Base-by-base conservation (phyloP, 2,888 invertebrate species). In the Pollenia angustigena region DNA sequence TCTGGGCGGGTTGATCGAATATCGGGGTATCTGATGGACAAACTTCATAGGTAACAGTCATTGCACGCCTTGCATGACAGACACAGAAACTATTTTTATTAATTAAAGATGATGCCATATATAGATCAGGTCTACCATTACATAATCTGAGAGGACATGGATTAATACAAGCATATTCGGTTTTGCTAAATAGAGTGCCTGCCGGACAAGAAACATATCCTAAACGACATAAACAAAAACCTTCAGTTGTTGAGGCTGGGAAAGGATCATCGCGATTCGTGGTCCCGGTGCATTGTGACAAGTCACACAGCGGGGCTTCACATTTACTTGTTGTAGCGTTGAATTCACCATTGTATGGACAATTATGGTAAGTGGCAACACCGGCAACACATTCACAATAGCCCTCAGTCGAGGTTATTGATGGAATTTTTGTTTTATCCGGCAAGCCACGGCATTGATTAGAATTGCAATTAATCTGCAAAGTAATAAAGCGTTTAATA, bases 201-300 rank as follows among this genome's bases (percentile, higher is more conserved):
- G 0, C 18, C 7, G 54, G 83, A 54, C 91, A 91, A 1, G 78
- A 7, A 2, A 72, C 6, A 48, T 80, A 90, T 0, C 54, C 9
- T 6, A 87, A 85, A 46, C 88, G 68, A 52, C 91, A 92, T 9
- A 88, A 0, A 56, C 91, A 92, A 88, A 90, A 91, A 6, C 90
- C 91, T 14, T 69, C 18, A 1, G 86, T 58, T 18, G 86, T 71
- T 52, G 7, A 4, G 40, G 92, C 87, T 6, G 90, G 76, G 68
- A 90, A 89, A 44, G 75, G 64, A n/a, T 8, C 11, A n/a, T 64
- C 23, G 0, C 0, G 0, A 23, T 4, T 64, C 1, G 10, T 3
- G 9, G 32, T 6, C 6, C 88, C 78, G 9, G 40, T 44, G 11
- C 91, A 92, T n/a, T 83, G 85, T 12, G 75, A 85, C 16, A 81